Evolutionary conservation across 1,140 invertebrate species (phyloP).

Genomic region (Drosophila watanabei): DNA sequence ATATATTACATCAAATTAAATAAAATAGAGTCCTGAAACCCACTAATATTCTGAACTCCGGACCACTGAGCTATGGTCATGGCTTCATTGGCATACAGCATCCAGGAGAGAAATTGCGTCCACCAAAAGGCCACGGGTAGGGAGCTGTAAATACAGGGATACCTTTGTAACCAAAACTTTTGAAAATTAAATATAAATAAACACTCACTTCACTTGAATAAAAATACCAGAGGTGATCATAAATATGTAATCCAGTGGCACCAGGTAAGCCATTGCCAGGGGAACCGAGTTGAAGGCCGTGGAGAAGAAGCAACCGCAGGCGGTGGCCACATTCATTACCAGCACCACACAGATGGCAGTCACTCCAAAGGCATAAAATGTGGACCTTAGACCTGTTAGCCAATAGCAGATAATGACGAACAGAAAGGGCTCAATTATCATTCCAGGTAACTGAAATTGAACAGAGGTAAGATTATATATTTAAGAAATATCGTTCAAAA

Average conservation of each 20-base stretch:
- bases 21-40: slow-evolving; percentile 68
- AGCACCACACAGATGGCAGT: slow-evolving; percentile 90
- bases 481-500: too few relatives aligned
- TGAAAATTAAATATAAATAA: fast-evolving
- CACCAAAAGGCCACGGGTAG: slow-evolving; percentile 93
- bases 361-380: slow-evolving; percentile 89
- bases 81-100: slow-evolving; percentile 96
- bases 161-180: not conserved
- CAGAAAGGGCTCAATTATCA: slow-evolving; percentile 91
- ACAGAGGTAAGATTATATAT: not conserved
- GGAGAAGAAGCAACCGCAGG: slow-evolving; percentile 95
- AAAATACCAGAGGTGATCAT: slow-evolving; percentile 96
- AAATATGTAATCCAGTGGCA: slow-evolving; percentile 94
- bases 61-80: slow-evolving; percentile 93
- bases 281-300: slow-evolving; percentile 92
- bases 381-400: slow-evolving; percentile 90
- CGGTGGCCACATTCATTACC: slow-evolving; percentile 93
- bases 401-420: slow-evolving; percentile 93
- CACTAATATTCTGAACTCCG: slow-evolving; percentile 92
- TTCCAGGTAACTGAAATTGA: slow-evolving; percentile 90
- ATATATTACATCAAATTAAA: not conserved
- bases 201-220: slow-evolving; percentile 91
- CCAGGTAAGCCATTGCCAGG: slow-evolving; percentile 92
- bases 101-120: slow-evolving; percentile 96
- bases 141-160: slow-evolving; percentile 87